A percentile compares a stretch with the other conserved stretches of the same genome.
These are phyloP conservation scores for Hyposmocoma kahamanoa DNA, from an alignment of 1,140 invertebrate genomes.

Conservation along the genomic window DNA sequence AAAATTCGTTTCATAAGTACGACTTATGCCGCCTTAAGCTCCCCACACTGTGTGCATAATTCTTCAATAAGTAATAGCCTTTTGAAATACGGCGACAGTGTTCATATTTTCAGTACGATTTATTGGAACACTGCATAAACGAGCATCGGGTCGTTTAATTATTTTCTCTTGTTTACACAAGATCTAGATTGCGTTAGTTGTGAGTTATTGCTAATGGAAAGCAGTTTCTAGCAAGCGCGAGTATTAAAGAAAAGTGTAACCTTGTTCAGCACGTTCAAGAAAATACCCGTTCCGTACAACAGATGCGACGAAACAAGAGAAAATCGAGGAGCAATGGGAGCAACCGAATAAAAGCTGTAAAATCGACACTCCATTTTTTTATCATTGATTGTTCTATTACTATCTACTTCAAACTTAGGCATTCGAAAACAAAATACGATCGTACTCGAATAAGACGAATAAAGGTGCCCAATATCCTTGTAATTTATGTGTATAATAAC, in stretches of 20 bases:
- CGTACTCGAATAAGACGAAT: background rate
- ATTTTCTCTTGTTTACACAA: slow-evolving; percentile 54
- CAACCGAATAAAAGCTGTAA: background rate
- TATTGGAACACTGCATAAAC: slow-evolving; percentile 36
- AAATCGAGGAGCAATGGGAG: too few relatives aligned
- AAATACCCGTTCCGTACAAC: too few relatives aligned
- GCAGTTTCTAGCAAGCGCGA: background rate
- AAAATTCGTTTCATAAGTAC: slow-evolving; percentile 33
- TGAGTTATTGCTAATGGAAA: slow-evolving; percentile 39
- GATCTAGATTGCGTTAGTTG: slow-evolving; percentile 42
- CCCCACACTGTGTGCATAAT: slow-evolving; percentile 42
- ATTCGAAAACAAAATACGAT: background rate
- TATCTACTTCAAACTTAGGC: background rate
- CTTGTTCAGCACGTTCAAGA: too few relatives aligned
- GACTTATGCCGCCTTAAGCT: slow-evolving; percentile 28
- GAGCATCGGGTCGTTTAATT: slow-evolving; percentile 40
- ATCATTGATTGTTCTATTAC: background rate
- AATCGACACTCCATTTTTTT: background rate
- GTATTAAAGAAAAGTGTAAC: background rate
- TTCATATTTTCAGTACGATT: slow-evolving; percentile 41
- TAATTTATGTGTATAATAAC: background rate
- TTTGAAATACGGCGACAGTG: slow-evolving; percentile 46
- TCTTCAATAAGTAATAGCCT: slow-evolving; percentile 48
- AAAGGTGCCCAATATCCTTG: background rate
- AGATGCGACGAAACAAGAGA: too few relatives aligned